Evolutionary conservation across 2,113 vertebrate species (phyloP), one percentile per base, ranked within the genome.

Genomic region (Dascyllus trimaculatus): DNA sequence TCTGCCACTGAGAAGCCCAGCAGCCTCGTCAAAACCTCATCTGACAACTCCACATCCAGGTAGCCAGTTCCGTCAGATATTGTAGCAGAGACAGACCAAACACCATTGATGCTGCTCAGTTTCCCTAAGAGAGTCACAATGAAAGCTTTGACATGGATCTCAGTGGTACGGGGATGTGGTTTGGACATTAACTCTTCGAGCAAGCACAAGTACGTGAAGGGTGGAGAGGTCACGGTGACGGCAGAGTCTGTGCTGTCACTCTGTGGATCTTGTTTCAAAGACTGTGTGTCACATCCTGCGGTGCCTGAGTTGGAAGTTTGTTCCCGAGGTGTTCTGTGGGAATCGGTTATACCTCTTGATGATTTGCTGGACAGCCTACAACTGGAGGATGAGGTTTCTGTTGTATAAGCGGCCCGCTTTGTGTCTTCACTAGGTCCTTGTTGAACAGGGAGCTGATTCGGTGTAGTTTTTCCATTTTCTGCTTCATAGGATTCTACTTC

Each of bases 41-140:
- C 87, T 38, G 94, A 95, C 89, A 99, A 94, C 73, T 95, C 93
- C 80, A 97, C 97, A 61, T 99, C 97, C 75, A 98, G 85, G 85
- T 98, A 98, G 18, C 92, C 96, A 1, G 95, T 96, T 13, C 98
- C 98, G 21, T 99, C 98, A 17, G 98, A 98, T 90, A 99, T 93
- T 71, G 96, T 96, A 51, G 95, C 97, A 21, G 86, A 92, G 65
- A 99, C 61, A 72, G 90, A 84, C 98, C 97, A 99, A 25, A 77
- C 71, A 0, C 96, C 96, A 45, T 88, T 91, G 63, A 14, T 95
- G 87, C 87, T 95, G 80, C 91, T 95, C n/a, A 99, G 95, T 84
- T 95, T 99, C 81, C 97, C 96, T 64, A 95, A 87, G 8, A 99
- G 95, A n/a, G 98, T 99, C 62, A 99, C 96, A 74, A 99, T 97